Conservation (phyloP, 2,888 invertebrate genomes). For the Trachelus stipa region DNA sequence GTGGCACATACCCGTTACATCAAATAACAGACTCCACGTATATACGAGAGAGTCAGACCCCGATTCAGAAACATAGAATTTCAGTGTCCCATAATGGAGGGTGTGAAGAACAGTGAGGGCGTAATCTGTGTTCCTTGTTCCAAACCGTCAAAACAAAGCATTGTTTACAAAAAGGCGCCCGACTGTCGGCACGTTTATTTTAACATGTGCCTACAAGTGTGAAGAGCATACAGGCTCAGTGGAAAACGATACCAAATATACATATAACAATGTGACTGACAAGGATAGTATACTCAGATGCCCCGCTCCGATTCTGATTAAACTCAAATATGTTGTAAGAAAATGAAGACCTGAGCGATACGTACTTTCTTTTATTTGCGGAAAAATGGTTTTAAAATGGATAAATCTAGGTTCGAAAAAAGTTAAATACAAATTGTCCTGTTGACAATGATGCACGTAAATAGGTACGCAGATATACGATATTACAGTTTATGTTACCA, state of each 20-base stretch:
- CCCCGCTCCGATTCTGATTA: too few relatives aligned
- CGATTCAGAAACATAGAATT: not conserved
- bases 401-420: too few relatives aligned
- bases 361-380: too few relatives aligned
- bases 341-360: too few relatives aligned
- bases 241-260: not conserved
- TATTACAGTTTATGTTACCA: too few relatives aligned
- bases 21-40: not conserved
- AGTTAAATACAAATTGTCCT: too few relatives aligned
- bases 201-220: not conserved
- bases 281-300: too few relatives aligned
- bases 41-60: not conserved
- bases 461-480: too few relatives aligned
- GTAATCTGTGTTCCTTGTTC: constrained; percentile 1
- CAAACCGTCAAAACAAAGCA: constrained; percentile 6
- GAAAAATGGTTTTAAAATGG: too few relatives aligned
- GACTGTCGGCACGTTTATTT: not conserved
- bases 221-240: not conserved
- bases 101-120: not conserved
- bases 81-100: not conserved
- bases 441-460: too few relatives aligned
- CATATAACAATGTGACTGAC: not conserved
- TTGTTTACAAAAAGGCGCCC: constrained; percentile 6
- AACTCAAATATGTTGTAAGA: too few relatives aligned
- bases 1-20: not conserved